Evolutionary conservation across 2,113 vertebrate genomes (phyloP), one percentile per base, ranked within the genome.

Genomic region (Salminus brasiliensis): DNA sequence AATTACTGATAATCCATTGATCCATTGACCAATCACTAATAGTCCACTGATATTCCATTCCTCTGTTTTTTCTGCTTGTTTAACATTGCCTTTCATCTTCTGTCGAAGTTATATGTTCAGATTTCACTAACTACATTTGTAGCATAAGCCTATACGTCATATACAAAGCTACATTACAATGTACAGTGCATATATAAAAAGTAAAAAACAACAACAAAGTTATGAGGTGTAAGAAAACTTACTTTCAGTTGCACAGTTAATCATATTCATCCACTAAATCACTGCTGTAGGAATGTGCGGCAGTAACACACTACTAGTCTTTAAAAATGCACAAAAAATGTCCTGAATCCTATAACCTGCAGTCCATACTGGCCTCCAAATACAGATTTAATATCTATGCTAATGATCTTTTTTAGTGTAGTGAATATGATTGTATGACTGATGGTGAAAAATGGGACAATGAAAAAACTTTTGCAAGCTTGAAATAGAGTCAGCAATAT

Each of bases 351-450:
- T 74, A 66, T 67, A 74, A 63, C 72, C 53, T 30, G 65, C 53
- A 71, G 49, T 49, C 16, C 77, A 57, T 65, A 55, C 32, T n/a
- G 32, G 21, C 23, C 32, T 63, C 69, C 66, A 55, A 80, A 74
- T 45, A 79, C 76, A 68, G 72, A 80, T 83, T 85, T 85, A 82
- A 83, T 83, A 87, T 81, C 70, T 81, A 81, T 81, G 78, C 63
- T 82, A 78, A 85, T 87, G 63, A 47, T 59, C 62, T 47, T 78
- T 71, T 74, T 79, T 74, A 66, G 52, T 49, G 67, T 66, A 63
- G 34, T 67, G 10, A 62, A 52, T 29, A 72, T 49, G 32, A 39
- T n/a, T n/a, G n/a, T 27, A 49, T 75, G n/a, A n/a, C n/a, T n/a
- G n/a, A 80, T 43, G 36, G 41, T 69, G 49, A 67, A 79, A 69